These are phyloP conservation scores for Mus spicilegus DNA, from an alignment of 2,113 vertebrate genomes.

Conservation along the genomic window DNA sequence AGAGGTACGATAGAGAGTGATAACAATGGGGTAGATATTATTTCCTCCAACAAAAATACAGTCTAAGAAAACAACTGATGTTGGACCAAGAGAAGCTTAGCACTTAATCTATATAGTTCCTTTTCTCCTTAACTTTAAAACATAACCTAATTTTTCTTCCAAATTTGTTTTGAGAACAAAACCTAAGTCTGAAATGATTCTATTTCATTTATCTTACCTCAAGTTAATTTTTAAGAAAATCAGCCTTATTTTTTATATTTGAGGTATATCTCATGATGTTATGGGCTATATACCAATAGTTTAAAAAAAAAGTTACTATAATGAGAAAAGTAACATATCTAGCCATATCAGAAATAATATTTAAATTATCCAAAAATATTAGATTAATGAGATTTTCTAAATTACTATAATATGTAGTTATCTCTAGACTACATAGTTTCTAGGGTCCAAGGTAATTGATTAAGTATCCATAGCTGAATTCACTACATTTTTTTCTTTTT, in stretches of 20 bases:
- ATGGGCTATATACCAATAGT: neutral
- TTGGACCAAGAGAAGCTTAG: neutral
- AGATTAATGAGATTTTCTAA: neutral
- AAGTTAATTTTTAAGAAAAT: neutral
- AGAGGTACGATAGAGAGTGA: neutral
- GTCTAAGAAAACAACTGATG: conserved; percentile 4
- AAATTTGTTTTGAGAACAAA: conserved; percentile 36
- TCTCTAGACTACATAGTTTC: conserved; percentile 19
- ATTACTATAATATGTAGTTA: conserved; percentile 11
- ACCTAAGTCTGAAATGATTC: conserved; percentile 17
- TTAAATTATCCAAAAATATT: conserved; percentile 12
- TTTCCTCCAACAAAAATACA: conserved; percentile 23
- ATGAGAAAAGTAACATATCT: neutral
- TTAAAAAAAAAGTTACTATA: neutral
- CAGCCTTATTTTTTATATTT: neutral
- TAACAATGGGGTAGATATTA: conserved; percentile 6
- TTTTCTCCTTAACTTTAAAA: conserved; percentile 44
- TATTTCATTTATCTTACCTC: neutral
- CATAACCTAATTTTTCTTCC: conserved; percentile 20
- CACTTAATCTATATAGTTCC: neutral
- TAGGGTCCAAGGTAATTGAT: neutral
- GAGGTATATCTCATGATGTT: neutral
- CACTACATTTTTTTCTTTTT: conserved; percentile 33
- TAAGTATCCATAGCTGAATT: neutral
- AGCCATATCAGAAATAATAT: neutral